Conservation (phyloP, 2,888 invertebrate species). For the Malthinus flaveolus region DNA sequence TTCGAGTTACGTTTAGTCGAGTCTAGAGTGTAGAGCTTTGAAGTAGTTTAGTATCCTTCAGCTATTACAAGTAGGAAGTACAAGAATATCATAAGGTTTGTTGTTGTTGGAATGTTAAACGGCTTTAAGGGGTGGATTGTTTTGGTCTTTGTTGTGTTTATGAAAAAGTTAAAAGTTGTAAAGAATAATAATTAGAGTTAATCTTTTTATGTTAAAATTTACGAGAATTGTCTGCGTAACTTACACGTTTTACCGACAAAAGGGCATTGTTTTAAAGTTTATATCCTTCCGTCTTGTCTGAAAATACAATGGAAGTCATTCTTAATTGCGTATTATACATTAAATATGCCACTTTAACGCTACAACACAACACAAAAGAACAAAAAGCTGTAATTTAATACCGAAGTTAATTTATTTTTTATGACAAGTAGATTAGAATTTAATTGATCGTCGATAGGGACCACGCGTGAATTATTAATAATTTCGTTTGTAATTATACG, state of each 20-base stretch:
- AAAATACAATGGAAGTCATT: slow-evolving; percentile 45
- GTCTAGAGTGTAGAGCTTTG: too few species aligned
- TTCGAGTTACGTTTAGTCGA: too few species aligned
- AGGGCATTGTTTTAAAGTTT: slow-evolving; percentile 49
- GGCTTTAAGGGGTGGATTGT: not conserved
- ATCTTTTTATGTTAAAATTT: slow-evolving; percentile 29
- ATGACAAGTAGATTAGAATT: slow-evolving; percentile 33
- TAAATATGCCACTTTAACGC: slow-evolving; percentile 47
- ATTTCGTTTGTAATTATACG: slow-evolving; percentile 39
- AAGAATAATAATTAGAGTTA: slow-evolving; percentile 26
- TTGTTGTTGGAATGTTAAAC: too few species aligned
- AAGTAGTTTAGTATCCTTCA: too few species aligned
- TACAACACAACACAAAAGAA: slow-evolving; percentile 39
- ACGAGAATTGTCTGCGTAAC: slow-evolving; percentile 29
- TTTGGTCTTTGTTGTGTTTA: slow-evolving; percentile 21
- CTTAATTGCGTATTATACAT: slow-evolving; percentile 50
- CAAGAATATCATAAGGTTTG: too few species aligned
- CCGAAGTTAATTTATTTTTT: slow-evolving; percentile 35
- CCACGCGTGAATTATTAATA: slow-evolving; percentile 38
- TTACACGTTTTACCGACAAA: slow-evolving; percentile 38
- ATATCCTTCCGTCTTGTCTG: slow-evolving; percentile 44
- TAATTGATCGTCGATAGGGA: slow-evolving; percentile 36
- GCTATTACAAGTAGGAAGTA: too few species aligned
- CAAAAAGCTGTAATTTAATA: slow-evolving; percentile 34
- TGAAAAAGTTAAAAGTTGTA: slow-evolving; percentile 23